Percentiles rank a stretch among this genome's conserved stretches.
phyloP scores from a whole-genome alignment of 1,140 invertebrate genomes.

The Thaumetopoea pityocampa region DNA sequence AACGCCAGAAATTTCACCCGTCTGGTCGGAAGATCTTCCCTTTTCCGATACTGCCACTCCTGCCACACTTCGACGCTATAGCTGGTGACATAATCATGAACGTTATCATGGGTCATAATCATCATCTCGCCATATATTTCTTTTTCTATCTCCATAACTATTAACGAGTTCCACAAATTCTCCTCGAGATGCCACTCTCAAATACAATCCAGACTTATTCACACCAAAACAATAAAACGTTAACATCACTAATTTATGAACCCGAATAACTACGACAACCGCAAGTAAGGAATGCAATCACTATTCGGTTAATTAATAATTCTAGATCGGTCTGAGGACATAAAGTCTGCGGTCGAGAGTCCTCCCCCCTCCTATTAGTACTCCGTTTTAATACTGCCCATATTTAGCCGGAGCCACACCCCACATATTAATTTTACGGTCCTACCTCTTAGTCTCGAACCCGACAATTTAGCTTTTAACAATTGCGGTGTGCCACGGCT shows the following conservation, averaged over 20 bases:
- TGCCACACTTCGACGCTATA: too few relatives aligned
- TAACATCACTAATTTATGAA: conserved; percentile 27
- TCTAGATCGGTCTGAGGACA: conserved; percentile 62
- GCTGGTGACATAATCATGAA: too few relatives aligned
- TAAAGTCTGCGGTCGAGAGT: conserved; percentile 58
- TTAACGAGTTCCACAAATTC: too few relatives aligned
- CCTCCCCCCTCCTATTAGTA: conserved; percentile 46
- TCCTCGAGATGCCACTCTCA: neutral
- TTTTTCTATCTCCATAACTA: too few relatives aligned
- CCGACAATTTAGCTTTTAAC: conserved; percentile 16
- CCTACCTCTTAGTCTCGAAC: conserved; percentile 16
- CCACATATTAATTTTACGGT: conserved; percentile 64
- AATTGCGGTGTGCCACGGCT: conserved; percentile 13
- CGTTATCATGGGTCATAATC: too few relatives aligned
- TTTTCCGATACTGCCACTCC: too few relatives aligned
- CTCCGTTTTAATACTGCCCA: conserved; percentile 63
- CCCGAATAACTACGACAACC: conserved; percentile 37
- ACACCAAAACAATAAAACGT: conserved; percentile 1
- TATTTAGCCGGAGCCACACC: conserved; percentile 52
- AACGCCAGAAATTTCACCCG: too few relatives aligned
- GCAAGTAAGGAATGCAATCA: conserved; percentile 58
- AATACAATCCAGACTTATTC: neutral
- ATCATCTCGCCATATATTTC: too few relatives aligned
- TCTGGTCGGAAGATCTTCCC: too few relatives aligned
- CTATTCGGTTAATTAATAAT: conserved; percentile 70